Base-by-base conservation (phyloP, 2,797 vertebrate genomes). In the Parauchenoglanis punctatus region DNA sequence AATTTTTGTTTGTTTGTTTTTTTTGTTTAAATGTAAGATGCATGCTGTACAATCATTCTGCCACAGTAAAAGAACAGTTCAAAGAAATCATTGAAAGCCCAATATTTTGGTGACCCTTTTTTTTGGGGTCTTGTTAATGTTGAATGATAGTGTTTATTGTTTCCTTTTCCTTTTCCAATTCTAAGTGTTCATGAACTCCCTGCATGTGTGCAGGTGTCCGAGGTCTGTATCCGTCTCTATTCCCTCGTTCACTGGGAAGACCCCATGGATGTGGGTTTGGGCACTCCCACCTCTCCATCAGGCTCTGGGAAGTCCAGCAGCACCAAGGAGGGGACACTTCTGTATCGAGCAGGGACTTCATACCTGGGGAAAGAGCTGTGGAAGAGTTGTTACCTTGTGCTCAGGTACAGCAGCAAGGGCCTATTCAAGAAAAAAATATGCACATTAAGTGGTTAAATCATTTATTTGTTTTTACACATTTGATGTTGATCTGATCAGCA, bases 241-340 rank as follows among this genome's bases (percentile, higher is more conserved):
- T 98, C 98, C 84, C 95, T 99, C 0, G 93, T 99, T 72, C 98
- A 99, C 94, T 99, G 99, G 99, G 98, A 99, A 31, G 99, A 99
- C 93, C 98, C 98, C 52, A 90, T 96, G 95, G 98, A 99, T 0
- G 94, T 97, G 88, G 84, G 89, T 0, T 73, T 97, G 89, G 96
- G 96, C n/a, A 94, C 96, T 0, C 28, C 90, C 40, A 91, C 89
- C 15, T 93, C 77, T 28, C 93, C 92, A 28, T 94, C 91, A 80
- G 85, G 89, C n/a, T 91, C 92, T 0, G 88, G 89, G 0, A 94
- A 92, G 5, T 92, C 91, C 0, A 0, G 91, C 0, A 92, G 95
- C 93, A 95, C 94, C 72, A 99, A 99, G 91, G 99, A 99, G 0
- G 99, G 98, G 31, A 2, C 93, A 83, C 91, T 99, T 81, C 94